Base-by-base conservation (phyloP, 2,113 vertebrate species). In the Pygathrix nemaeus region DNA sequence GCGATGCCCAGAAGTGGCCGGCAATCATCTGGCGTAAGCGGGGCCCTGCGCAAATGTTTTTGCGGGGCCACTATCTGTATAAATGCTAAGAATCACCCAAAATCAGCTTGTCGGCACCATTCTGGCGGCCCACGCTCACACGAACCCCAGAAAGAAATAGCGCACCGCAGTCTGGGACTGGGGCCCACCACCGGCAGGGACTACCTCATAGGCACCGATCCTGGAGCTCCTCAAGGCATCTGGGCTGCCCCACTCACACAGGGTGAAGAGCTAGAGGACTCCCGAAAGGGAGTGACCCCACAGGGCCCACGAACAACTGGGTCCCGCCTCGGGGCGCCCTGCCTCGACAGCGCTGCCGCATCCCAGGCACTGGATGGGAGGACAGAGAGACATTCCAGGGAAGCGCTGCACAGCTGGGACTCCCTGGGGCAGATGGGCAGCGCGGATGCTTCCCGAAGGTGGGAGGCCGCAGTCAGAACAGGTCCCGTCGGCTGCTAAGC, bases 291-390 rank as follows among this genome's bases (percentile, higher is more conserved):
- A 66, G 94, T n/a, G 27, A 73, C 32, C 0, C 0, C 32, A 27
- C 4, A 66, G 16, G 32, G 61, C 21, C 8, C 52, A 20, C 0
- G 0, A 0, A 6, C 6, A 32, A 20, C 32, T 8, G 8, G 1
- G 4, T 66, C 20, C 23, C 2, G 4, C 55, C 16, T 48, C 81
- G n/a, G 43, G 50, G 64, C 32, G 0, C 3, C 17, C 2, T 4
- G 14, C 40, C 70, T 93, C 38, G 21, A 76, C 0, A 14, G 61
- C 70, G 25, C 59, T 88, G 70, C 25, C 43, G 35, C 32, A n/a
- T 82, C 45, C 79, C 64, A 32, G 35, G 61, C 68, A 40, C 61
- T 45, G 80, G 21, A 3, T 38, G 27, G 48, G 32, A 18, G 27
- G 45, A n/a, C 59, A 35, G 35, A 72, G 64, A 88, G 57, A 82